Conservation (phyloP, 2,888 invertebrate genomes). For the Drosophila neotestacea region DNA sequence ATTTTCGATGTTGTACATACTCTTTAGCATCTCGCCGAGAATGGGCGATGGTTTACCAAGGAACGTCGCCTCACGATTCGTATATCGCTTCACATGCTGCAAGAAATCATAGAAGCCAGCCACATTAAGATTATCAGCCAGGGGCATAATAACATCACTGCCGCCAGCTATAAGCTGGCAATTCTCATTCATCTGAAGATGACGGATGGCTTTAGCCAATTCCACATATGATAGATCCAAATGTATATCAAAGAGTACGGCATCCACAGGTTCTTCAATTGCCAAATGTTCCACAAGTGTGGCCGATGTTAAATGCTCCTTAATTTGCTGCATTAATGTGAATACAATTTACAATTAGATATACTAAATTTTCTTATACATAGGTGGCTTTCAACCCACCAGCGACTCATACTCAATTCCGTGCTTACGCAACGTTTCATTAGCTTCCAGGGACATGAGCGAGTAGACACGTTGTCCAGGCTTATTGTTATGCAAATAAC, state of each 20-base stretch:
- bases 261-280: constrained; percentile 82
- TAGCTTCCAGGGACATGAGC: constrained; percentile 82
- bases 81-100: constrained; percentile 72
- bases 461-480: constrained; percentile 85
- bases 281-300: constrained; percentile 55
- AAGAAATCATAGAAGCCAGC: constrained; percentile 78
- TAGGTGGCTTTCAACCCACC: constrained; percentile 67
- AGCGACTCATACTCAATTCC: constrained; percentile 84
- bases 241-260: constrained; percentile 86
- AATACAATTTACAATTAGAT: too few relatives aligned
- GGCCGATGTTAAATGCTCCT: constrained; percentile 65
- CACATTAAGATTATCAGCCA: constrained; percentile 73
- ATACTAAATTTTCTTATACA: too few relatives aligned
- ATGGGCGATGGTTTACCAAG: constrained; percentile 85
- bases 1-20: constrained; percentile 86
- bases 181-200: constrained; percentile 85
- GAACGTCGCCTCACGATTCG: constrained; percentile 80
- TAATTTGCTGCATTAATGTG: constrained; percentile 54
- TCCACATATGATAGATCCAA: constrained; percentile 84
- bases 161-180: constrained; percentile 85
- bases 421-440: constrained; percentile 81
- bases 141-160: constrained; percentile 80
- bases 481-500: constrained; percentile 85
- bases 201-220: constrained; percentile 84
- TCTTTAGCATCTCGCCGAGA: constrained; percentile 82